These are phyloP conservation scores for Zaprionus davidi DNA, from an alignment of 1,140 invertebrate genomes.

Conservation along the genomic window DNA sequence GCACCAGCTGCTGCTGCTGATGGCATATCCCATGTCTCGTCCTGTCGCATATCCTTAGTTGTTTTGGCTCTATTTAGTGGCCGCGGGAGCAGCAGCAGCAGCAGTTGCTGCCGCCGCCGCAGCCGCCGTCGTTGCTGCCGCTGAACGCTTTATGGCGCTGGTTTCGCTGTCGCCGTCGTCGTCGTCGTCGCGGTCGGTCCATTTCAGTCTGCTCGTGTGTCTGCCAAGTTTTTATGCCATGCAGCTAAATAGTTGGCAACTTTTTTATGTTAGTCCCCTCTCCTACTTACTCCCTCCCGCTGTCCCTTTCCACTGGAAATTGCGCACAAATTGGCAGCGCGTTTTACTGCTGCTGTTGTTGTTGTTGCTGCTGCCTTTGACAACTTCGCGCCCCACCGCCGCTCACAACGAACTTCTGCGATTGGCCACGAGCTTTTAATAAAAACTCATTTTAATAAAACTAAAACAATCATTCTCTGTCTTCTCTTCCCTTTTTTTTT, in stretches of 20 bases:
- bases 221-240: constrained; percentile 72
- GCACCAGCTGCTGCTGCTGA: constrained; percentile 8
- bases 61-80: constrained; percentile 33
- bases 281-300: background rate
- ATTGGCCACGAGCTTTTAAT: constrained; percentile 52
- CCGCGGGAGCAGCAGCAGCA: constrained; percentile 22
- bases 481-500: constrained; percentile 25
- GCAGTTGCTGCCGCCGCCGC: constrained; percentile 27
- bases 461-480: constrained; percentile 63
- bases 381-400: constrained; percentile 48
- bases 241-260: constrained; percentile 73
- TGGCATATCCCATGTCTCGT: background rate
- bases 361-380: constrained; percentile 59
- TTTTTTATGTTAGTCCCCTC: constrained; percentile 55
- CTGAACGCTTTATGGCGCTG: constrained; percentile 69
- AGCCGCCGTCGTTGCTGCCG: constrained; percentile 28
- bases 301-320: constrained; percentile 52
- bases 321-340: constrained; percentile 76
- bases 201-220: constrained; percentile 74
- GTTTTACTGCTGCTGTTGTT: constrained; percentile 43
- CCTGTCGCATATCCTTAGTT: constrained; percentile 27
- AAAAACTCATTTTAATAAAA: constrained; percentile 76
- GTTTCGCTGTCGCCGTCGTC: constrained; percentile 12
- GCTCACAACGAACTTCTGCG: constrained; percentile 29
- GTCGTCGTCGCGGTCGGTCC: constrained; percentile 52